A percentile compares a stretch with the other conserved stretches of the same genome.
Evolutionary conservation across 2,113 vertebrate species (phyloP).

Genomic region (Colius striatus): DNA sequence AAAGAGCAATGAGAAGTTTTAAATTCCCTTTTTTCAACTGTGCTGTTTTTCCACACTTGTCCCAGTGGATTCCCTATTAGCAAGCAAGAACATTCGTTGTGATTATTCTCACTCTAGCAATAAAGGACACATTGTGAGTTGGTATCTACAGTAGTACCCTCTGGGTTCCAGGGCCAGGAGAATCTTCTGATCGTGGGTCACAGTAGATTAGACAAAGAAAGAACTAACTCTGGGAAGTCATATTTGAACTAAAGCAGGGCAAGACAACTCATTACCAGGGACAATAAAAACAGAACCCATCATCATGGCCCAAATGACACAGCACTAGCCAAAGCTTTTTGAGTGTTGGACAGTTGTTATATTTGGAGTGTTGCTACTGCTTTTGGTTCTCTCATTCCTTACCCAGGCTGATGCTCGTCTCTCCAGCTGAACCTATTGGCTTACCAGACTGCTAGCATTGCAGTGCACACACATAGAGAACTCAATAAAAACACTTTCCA

Average conservation of each 20-base stretch:
- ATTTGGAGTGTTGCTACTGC: neutral
- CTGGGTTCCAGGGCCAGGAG: neutral
- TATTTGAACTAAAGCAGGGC: neutral
- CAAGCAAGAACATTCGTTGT: neutral
- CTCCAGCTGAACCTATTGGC: slow-evolving; percentile 9
- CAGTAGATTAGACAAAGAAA: neutral
- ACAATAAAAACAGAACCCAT: neutral
- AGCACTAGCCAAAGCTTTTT: neutral
- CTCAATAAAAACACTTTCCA: slow-evolving; percentile 48
- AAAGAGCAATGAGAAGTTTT: neutral
- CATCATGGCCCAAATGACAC: neutral
- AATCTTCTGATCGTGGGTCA: neutral
- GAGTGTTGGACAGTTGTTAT: neutral
- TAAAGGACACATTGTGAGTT: neutral
- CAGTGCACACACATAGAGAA: slow-evolving; percentile 19
- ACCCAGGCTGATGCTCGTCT: slow-evolving; percentile 39
- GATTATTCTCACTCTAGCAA: neutral
- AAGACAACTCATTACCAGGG: neutral
- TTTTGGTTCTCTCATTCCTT: neutral
- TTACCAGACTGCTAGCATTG: slow-evolving; percentile 11
- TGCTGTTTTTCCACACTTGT: neutral
- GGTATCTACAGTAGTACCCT: fast-evolving
- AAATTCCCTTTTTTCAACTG: neutral
- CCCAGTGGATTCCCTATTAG: neutral
- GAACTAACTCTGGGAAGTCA: neutral